Base-by-base conservation (phyloP, 2,888 invertebrate genomes). In the Hololepta plana region DNA sequence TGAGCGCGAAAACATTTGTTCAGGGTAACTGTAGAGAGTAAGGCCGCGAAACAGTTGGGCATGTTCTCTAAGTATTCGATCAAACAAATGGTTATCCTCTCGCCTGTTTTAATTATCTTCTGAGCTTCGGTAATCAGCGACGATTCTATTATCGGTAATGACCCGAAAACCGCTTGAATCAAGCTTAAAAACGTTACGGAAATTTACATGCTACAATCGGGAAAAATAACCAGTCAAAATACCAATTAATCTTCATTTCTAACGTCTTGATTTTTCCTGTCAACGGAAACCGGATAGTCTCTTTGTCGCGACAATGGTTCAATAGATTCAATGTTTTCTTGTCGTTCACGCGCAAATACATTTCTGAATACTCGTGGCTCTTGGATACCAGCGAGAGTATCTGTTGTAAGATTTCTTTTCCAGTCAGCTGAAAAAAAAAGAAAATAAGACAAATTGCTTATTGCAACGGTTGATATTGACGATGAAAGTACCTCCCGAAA, bases 181-280 rank as follows among this genome's bases (percentile, higher is more conserved):
- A 82, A 52, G 42, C 79, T 79, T 47, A 38, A 50, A 44, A 20
- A 5, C 1, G 24, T 8, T 14, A 27, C 8, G 5, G 7, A 20
- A 19, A 27, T 19, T 21, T 9, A n/a, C 11, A 6, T 5, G 10
- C 22, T 4, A 7, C 17, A 17, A 17, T 17, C 6, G n/a, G n/a
- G n/a, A 7, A 17, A 17, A 17, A 17, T 17, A 17, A 17, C n/a
- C 17, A 17, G 12, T 24, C 14, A 23, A 10, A 27, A 27, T 59
- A 73, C 74, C 73, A 73, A 44, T 70, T 75, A n/a, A 77, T 60
- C 53, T 82, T 82, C 71, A 76, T 73, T 38, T 72, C 67, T 26
- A 62, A 53, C 2, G 67, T 71, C 43, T 60, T 71, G 22, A 82
- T 72, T 49, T 65, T 72, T 22, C 77, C 79, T 34, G 62, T 61